phyloP scores from a whole-genome alignment of 2,888 invertebrate genomes.

The Lutraria lutraria region DNA sequence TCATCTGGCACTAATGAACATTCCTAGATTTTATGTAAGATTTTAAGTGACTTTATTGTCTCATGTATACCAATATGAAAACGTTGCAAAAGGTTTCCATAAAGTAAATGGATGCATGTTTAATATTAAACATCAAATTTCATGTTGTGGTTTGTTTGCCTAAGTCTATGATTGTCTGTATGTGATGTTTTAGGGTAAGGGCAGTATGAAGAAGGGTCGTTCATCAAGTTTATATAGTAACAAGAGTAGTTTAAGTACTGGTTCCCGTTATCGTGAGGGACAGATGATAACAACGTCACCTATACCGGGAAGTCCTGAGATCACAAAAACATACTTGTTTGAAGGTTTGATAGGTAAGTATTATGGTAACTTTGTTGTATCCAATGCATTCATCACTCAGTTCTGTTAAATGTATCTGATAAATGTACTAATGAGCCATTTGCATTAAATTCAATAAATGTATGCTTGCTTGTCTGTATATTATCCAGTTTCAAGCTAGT shows the following conservation, averaged over 20 bases:
- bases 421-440: no score
- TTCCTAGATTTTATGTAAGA: no score
- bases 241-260: slow-evolving; percentile 95
- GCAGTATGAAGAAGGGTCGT: slow-evolving; percentile 66
- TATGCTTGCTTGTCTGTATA: no score
- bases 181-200: slow-evolving; percentile 49
- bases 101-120: no score
- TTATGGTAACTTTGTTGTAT: no score
- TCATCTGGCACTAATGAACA: no score
- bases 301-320: slow-evolving; percentile 95
- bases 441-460: no score
- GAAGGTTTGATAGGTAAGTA: slow-evolving; percentile 90
- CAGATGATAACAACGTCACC: slow-evolving; percentile 90
- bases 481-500: no score
- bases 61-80: no score
- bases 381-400: neutral
- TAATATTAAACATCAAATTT: neutral
- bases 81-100: no score
- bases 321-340: slow-evolving; percentile 95
- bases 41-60: no score
- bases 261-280: slow-evolving; percentile 95
- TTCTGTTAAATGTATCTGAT: no score
- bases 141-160: neutral
- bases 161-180: neutral
- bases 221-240: slow-evolving; percentile 96